Conservation (phyloP, 2,888 invertebrate species). For the Temnothorax ravouxi region DNA sequence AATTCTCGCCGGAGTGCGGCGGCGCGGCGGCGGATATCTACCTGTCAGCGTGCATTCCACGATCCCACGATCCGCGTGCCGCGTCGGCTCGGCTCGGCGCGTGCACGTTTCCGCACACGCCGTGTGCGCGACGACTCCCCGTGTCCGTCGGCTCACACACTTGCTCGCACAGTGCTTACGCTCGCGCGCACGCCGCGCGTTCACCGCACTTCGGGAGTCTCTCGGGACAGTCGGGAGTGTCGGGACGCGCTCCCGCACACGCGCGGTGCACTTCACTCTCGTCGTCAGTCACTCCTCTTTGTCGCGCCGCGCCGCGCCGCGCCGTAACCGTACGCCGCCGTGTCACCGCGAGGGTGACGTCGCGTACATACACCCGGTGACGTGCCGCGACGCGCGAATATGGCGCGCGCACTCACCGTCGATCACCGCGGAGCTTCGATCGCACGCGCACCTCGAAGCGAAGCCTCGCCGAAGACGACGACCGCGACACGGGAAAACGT, state of each 20-base stretch:
- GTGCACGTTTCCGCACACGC: conserved; percentile 21
- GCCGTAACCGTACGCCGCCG: conserved; percentile 8
- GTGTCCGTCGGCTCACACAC: no score
- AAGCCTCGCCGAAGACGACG: not conserved
- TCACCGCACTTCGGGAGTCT: not conserved
- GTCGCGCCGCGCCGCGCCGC: conserved; percentile 54
- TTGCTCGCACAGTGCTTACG: not conserved
- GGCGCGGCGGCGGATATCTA: conserved; percentile 79
- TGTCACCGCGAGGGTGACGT: conserved; percentile 22
- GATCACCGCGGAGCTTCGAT: conserved; percentile 25
- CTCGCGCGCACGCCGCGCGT: conserved; percentile 10
- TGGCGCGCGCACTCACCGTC: conserved; percentile 64
- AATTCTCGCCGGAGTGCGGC: conserved; percentile 74
- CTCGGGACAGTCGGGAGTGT: no score
- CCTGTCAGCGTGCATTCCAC: conserved; percentile 85
- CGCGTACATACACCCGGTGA: conserved; percentile 6
- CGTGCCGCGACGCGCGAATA: conserved; percentile 70
- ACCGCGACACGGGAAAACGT: not conserved
- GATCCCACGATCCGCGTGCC: conserved; percentile 73
- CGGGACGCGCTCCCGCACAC: no score
- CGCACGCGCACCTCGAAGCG: not conserved
- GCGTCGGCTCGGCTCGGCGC: conserved; percentile 38
- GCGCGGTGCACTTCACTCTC: not conserved
- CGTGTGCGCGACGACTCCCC: no score
- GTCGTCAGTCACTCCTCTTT: conserved; percentile 51